These are phyloP conservation scores for Globia sparganii DNA, from an alignment of 2,888 invertebrate genomes.

Conservation along the genomic window DNA sequence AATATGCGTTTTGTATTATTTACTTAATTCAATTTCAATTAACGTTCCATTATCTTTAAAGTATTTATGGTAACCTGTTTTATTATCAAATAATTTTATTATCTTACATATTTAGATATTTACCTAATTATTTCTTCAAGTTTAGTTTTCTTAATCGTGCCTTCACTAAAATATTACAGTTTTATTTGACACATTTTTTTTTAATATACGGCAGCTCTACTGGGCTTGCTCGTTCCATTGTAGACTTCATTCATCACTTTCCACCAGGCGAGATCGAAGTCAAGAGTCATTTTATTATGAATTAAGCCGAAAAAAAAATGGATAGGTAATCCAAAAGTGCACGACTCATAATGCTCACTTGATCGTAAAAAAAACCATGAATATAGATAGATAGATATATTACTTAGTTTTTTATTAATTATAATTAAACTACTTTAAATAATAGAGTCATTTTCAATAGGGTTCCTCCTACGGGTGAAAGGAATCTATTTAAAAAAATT, in stretches of 20 bases:
- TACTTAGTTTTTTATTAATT: too few relatives aligned
- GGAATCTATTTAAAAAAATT: too few relatives aligned
- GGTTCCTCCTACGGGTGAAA: too few relatives aligned
- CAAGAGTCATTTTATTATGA: background rate
- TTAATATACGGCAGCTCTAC: background rate
- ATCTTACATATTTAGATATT: background rate
- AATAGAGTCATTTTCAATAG: too few relatives aligned
- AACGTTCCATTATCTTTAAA: background rate
- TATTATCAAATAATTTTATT: background rate
- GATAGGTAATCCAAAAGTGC: too few relatives aligned
- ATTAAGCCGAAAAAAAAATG: accelerated
- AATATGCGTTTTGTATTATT: background rate
- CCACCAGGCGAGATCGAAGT: background rate
- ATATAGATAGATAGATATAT: too few relatives aligned
- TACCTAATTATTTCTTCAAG: background rate
- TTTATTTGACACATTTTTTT: background rate
- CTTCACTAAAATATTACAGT: background rate
- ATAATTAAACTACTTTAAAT: too few relatives aligned
- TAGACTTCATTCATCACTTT: background rate
- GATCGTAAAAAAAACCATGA: too few relatives aligned
- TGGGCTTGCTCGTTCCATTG: background rate
- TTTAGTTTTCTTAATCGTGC: background rate
- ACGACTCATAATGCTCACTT: too few relatives aligned
- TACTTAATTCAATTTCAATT: background rate
- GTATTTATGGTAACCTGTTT: background rate